Evolutionary conservation across 2,888 invertebrate species (phyloP), one percentile per base, ranked within the genome.

Genomic region (Axea sp.): DNA sequence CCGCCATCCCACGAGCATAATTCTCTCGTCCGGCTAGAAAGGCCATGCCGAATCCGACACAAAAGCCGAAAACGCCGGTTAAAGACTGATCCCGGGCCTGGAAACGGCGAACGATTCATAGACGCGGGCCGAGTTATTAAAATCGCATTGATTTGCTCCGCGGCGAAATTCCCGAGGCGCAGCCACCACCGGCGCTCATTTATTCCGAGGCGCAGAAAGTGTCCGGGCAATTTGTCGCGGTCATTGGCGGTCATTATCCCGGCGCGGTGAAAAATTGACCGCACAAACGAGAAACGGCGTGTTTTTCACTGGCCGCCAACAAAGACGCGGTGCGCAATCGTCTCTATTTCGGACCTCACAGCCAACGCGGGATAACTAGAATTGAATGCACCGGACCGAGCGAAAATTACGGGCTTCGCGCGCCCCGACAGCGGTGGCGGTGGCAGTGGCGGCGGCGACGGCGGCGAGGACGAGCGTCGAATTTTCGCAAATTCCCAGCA

Each of bases 161-260:
- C n/a, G n/a, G n/a, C n/a, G n/a, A n/a, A n/a, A n/a, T n/a, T n/a
- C n/a, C n/a, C n/a, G n/a, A n/a, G n/a, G n/a, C n/a, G 28, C 33
- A 12, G 30, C 59, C 59, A 60, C 47, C 59, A 35, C 26, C 37
- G 64, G 41, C 17, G 60, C 59, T 33, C 57, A 51, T 68, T 60
- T 51, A 45, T 53, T 43, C 37, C 45, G 1, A n/a, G 30, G 11
- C 45, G 30, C 37, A 30, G 60, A 65, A 45, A 51, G 22, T 30
- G 60, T 60, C 53, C 51, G 43, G 33, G 35, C 69, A 45, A 86
- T 85, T 84, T 76, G 86, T 80, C 79, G 62, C 83, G 84, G 79
- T 79, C 79, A 85, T 85, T 81, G 81, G 64, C 62, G 64, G 73
- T 51, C 77, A 81, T 83, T 84, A 82, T 84, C 76, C 47, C 76